These are phyloP conservation scores for Iguana delicatissima DNA, from an alignment of 2,797 vertebrate species.

Conservation along the genomic window DNA sequence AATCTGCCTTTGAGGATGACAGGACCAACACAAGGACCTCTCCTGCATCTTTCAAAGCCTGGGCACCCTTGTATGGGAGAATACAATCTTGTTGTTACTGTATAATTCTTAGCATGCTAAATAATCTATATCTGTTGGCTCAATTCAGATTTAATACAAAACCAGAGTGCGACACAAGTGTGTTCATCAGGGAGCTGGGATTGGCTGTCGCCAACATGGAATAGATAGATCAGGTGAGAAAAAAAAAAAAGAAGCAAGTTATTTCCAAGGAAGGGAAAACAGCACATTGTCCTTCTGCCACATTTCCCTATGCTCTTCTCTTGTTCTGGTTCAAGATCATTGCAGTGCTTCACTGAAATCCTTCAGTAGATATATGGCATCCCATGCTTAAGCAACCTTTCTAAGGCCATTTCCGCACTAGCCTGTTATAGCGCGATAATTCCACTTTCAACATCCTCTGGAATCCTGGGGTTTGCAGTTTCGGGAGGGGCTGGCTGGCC, in stretches of 20 bases:
- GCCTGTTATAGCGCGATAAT: too few relatives aligned
- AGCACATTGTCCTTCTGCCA: not conserved
- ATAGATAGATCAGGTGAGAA: not conserved
- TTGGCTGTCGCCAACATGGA: too few relatives aligned
- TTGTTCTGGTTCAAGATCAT: not conserved
- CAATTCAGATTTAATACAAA: not conserved
- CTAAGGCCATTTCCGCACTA: not conserved
- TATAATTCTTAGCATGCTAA: not conserved
- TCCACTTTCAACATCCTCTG: too few relatives aligned
- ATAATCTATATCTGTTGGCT: too few relatives aligned
- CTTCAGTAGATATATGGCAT: not conserved
- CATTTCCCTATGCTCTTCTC: not conserved
- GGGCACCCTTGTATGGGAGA: not conserved
- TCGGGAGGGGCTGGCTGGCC: too few relatives aligned
- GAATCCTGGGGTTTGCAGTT: too few relatives aligned
- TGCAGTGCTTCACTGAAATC: not conserved
- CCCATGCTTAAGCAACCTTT: not conserved
- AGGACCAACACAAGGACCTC: too few relatives aligned
- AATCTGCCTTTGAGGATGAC: too few relatives aligned
- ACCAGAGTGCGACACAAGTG: too few relatives aligned
- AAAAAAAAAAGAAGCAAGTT: not conserved
- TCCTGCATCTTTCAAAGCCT: too few relatives aligned
- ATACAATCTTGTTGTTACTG: not conserved
- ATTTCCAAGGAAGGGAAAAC: not conserved
- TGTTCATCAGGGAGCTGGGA: not conserved